Evolutionary conservation across 2,113 vertebrate species (phyloP).

Genomic region (Melanerpes formicivorus): DNA sequence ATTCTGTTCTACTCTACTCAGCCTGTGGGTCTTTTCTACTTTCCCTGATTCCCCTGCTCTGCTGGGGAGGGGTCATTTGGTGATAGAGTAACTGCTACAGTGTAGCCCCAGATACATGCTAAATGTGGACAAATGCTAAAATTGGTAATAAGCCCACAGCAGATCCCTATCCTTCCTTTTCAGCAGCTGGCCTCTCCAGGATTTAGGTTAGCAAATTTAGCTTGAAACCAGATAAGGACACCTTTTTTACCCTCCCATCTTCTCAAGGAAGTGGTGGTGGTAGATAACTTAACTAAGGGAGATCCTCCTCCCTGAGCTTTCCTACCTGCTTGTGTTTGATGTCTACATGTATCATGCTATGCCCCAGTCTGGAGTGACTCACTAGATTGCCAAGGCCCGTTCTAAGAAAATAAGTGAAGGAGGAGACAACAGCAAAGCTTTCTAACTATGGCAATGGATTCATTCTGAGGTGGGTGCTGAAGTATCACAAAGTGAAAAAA

Average conservation of each 20-base stretch:
- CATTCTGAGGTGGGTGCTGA: not conserved
- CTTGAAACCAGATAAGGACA: not conserved
- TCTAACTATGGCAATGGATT: not conserved
- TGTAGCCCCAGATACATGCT: too few relatives aligned
- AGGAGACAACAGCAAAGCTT: not conserved
- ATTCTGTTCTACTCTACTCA: too few relatives aligned
- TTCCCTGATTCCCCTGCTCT: too few relatives aligned
- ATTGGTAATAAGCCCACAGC: not conserved
- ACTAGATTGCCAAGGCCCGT: not conserved
- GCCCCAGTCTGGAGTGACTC: not conserved
- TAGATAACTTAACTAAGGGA: not conserved
- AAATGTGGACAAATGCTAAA: too few relatives aligned
- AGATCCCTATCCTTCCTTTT: not conserved
- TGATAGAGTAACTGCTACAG: too few relatives aligned
- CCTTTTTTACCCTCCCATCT: not conserved
- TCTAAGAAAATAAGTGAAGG: not conserved
- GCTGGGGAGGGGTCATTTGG: too few relatives aligned
- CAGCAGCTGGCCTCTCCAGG: not conserved
- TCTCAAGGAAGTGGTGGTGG: not conserved
- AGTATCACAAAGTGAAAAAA: not conserved
- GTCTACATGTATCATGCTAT: not conserved
- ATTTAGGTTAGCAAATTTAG: not conserved
- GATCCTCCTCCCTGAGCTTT: not conserved
- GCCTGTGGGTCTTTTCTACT: too few relatives aligned
- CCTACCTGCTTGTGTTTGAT: not conserved